A percentile compares a stretch with the other conserved stretches of the same genome.
These are phyloP conservation scores for Pelosia muscerda DNA, from an alignment of 2,888 invertebrate genomes.

Conservation along the genomic window DNA sequence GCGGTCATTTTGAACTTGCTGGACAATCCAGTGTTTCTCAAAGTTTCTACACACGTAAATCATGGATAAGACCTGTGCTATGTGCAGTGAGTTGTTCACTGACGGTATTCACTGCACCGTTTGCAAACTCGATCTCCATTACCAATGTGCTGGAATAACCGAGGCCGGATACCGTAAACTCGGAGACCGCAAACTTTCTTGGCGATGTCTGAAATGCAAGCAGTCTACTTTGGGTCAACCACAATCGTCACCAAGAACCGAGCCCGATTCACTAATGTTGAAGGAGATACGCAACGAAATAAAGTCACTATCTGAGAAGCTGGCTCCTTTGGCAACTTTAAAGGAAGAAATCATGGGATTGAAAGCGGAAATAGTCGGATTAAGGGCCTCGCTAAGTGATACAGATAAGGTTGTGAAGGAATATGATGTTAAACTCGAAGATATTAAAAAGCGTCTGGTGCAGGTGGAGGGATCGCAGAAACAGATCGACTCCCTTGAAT, in stretches of 20 bases:
- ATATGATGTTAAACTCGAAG: neutral
- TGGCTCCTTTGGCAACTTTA: too few relatives aligned
- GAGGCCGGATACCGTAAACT: neutral
- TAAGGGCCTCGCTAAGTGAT: neutral
- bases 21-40: too few relatives aligned
- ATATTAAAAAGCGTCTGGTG: neutral
- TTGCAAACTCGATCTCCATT: neutral
- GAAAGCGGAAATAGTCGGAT: neutral
- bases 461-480: neutral
- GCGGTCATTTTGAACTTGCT: too few relatives aligned
- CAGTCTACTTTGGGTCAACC: neutral
- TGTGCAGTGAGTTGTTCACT: neutral
- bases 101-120: neutral
- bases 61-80: too few relatives aligned
- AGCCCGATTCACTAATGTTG: neutral
- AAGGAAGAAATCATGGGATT: constrained; percentile 5
- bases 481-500: neutral
- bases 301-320: too few relatives aligned
- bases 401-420: neutral
- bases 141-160: neutral
- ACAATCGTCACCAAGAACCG: too few relatives aligned
- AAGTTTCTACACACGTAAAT: too few relatives aligned
- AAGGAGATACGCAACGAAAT: neutral
- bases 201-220: neutral
- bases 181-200: neutral